Conservation (phyloP, 92 coral and sea anemone genomes). For the Actinernus sp. region DNA sequence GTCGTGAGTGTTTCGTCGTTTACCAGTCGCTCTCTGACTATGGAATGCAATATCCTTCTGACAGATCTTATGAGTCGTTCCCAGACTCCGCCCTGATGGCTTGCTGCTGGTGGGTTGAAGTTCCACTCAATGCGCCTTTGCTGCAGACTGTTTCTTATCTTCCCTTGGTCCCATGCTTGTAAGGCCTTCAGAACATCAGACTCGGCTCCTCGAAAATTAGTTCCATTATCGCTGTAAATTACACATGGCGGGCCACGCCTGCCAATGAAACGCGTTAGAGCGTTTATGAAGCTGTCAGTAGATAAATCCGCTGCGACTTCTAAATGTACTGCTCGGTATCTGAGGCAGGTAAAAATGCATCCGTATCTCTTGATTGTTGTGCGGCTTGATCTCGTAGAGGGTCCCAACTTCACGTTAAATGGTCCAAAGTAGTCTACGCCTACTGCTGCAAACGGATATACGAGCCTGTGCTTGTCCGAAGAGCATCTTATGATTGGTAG, state of each 20-base stretch:
- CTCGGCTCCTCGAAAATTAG: slow-evolving; percentile 66
- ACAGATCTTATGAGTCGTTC: slow-evolving; percentile 62
- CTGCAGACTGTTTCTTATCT: slow-evolving; percentile 24
- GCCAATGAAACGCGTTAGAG: slow-evolving; percentile 54
- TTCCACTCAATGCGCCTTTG: slow-evolving; percentile 36
- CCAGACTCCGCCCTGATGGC: slow-evolving; percentile 73
- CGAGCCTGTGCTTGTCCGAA: slow-evolving; percentile 50
- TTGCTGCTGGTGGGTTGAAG: slow-evolving; percentile 70
- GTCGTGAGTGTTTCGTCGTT: slow-evolving; percentile 53
- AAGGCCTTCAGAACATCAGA: slow-evolving; percentile 51
- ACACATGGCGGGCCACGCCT: slow-evolving; percentile 63
- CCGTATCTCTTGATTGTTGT: slow-evolving; percentile 65
- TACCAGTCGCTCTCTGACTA: slow-evolving; percentile 55
- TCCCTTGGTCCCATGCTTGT: slow-evolving; percentile 58
- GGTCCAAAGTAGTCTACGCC: no score
- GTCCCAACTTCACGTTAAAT: slow-evolving; percentile 53
- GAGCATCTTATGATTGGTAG: slow-evolving; percentile 53
- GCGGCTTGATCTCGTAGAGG: slow-evolving; percentile 51
- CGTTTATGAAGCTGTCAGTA: slow-evolving; percentile 68
- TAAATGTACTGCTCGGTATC: slow-evolving; percentile 65
- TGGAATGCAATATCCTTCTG: slow-evolving; percentile 40
- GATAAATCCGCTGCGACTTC: slow-evolving; percentile 59
- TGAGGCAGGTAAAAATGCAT: slow-evolving; percentile 54
- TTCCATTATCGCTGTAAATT: slow-evolving; percentile 74
- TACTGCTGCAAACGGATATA: slow-evolving; percentile 71